These are phyloP conservation scores for Anguilla anguilla DNA, from an alignment of 2,797 vertebrate species.

Conservation along the genomic window DNA sequence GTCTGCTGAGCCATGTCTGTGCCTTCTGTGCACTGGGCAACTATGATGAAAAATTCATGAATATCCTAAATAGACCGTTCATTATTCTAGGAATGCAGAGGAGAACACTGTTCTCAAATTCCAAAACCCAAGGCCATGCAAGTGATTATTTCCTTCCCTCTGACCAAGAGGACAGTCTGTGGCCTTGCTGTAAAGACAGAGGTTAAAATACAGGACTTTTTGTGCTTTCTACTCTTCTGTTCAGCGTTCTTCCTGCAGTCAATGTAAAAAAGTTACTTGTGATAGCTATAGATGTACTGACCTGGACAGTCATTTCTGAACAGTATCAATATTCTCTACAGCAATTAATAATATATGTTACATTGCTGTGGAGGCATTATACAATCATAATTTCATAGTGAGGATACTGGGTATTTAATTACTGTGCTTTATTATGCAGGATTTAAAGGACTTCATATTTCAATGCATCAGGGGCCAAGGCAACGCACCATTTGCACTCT, in stretches of 20 bases:
- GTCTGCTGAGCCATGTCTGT: not conserved
- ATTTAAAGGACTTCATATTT: slow-evolving; percentile 3
- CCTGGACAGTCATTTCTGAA: not conserved
- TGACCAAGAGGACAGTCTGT: not conserved
- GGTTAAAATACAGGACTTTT: not conserved
- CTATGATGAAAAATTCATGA: slow-evolving; percentile 6
- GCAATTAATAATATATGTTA: not conserved
- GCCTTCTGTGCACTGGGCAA: not conserved
- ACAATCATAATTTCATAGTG: not conserved
- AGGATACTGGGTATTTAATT: not conserved
- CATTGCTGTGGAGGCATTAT: not conserved
- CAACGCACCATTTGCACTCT: not conserved
- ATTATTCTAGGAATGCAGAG: not conserved
- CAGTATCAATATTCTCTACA: not conserved
- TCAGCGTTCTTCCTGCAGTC: not conserved
- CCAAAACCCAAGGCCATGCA: not conserved
- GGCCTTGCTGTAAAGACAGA: not conserved
- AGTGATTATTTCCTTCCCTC: not conserved
- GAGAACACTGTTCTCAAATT: not conserved
- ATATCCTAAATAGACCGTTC: not conserved
- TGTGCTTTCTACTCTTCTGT: not conserved
- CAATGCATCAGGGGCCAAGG: not conserved
- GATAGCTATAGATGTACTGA: not conserved
- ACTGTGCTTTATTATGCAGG: not conserved
- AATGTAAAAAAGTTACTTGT: not conserved